Evolutionary conservation across 1,140 invertebrate species (phyloP).

Genomic region (Popillia japonica): DNA sequence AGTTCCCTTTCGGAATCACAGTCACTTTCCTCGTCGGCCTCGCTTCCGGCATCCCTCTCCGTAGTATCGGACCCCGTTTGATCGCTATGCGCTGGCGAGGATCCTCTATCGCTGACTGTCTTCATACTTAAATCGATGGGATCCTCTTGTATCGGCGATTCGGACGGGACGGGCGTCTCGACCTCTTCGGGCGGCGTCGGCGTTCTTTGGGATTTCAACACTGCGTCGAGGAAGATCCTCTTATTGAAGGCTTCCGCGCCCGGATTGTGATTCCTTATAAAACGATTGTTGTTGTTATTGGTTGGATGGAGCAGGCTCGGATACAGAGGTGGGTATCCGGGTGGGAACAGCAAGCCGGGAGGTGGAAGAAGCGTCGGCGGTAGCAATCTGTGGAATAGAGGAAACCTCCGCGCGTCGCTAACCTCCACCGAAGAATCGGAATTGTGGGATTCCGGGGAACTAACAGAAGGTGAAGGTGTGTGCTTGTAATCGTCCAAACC

Average conservation of each 20-base stretch:
- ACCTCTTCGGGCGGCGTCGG: constrained; percentile 61
- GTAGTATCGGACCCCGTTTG: constrained; percentile 62
- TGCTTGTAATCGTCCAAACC: constrained; percentile 72
- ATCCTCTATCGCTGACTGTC: constrained; percentile 64
- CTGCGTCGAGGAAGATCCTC: constrained; percentile 75
- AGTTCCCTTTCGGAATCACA: constrained; percentile 63
- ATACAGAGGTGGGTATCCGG: constrained; percentile 70
- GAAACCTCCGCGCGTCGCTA: constrained; percentile 68
- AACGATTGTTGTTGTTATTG: constrained; percentile 67
- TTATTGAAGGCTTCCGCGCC: constrained; percentile 69
- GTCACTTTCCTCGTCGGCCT: constrained; percentile 66
- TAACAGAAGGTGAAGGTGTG: constrained; percentile 72
- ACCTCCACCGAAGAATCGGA: constrained; percentile 76
- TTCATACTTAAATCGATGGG: constrained; percentile 82
- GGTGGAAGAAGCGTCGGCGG: constrained; percentile 71
- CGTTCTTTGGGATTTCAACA: constrained; percentile 69
- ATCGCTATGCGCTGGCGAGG: constrained; percentile 62
- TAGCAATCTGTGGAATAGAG: constrained; percentile 66
- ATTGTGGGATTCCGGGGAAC: constrained; percentile 79
- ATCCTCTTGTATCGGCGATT: constrained; percentile 68
- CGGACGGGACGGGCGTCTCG: constrained; percentile 54
- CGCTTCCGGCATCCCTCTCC: constrained; percentile 64
- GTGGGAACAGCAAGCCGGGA: constrained; percentile 72
- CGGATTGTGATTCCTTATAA: constrained; percentile 61
- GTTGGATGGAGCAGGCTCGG: constrained; percentile 67